Percentiles rank a stretch among this genome's conserved stretches.
Evolutionary conservation across 53 echinoderm and acorn worm species (phyloP).

Genomic region (Holothuria scabra): DNA sequence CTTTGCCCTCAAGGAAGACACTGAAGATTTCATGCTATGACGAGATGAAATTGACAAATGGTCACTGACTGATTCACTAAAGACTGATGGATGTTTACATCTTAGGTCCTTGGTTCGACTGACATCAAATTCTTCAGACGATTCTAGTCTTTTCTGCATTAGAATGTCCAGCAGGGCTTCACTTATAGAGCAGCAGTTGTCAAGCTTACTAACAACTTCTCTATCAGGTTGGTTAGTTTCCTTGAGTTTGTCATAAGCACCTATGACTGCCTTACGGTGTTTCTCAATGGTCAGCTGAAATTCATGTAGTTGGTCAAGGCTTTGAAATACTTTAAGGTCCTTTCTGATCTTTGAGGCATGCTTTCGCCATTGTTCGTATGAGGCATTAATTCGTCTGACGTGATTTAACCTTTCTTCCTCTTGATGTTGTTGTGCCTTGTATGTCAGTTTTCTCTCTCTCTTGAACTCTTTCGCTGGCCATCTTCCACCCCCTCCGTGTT

Average conservation of each 20-base stretch:
- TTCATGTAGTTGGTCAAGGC: not conserved
- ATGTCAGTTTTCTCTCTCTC: not conserved
- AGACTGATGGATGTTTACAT: no score
- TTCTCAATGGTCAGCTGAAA: not conserved
- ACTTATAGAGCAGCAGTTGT: not conserved
- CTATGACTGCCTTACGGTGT: not conserved
- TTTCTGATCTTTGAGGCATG: not conserved
- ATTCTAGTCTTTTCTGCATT: not conserved
- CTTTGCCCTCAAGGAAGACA: no score
- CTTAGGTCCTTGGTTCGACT: no score
- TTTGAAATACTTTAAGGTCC: not conserved
- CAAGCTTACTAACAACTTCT: not conserved
- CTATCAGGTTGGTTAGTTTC: not conserved
- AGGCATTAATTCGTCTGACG: not conserved
- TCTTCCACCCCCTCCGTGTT: not conserved
- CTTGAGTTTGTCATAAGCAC: not conserved
- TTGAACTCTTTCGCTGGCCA: no score
- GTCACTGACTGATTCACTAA: no score
- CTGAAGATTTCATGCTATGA: no score
- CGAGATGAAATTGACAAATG: no score
- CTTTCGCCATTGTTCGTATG: not conserved
- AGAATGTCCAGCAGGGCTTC: not conserved
- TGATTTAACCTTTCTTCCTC: not conserved
- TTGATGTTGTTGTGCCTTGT: slow-evolving; percentile 14
- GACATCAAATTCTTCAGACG: no score